phyloP scores from a whole-genome alignment of 2,888 invertebrate species.

The Pediacus dermestoides region DNA sequence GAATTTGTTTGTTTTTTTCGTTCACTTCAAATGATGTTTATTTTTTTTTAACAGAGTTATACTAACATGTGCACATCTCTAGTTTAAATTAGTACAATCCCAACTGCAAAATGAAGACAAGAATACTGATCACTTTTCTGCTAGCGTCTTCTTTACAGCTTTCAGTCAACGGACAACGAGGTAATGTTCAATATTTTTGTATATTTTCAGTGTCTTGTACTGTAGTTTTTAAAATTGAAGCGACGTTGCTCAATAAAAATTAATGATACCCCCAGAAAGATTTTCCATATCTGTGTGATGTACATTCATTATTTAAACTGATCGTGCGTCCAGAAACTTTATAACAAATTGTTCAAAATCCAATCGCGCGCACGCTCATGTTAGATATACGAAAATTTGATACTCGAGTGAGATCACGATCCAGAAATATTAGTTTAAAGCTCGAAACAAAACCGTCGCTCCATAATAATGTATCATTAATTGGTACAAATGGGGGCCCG shows the following conservation, averaged over 20 bases:
- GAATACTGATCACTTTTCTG: conserved; percentile 6
- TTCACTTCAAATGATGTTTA: conserved; percentile 22
- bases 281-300: too few relatives aligned
- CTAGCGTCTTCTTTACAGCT: conserved; percentile 11
- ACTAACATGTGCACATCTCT: conserved; percentile 30
- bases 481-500: conserved; percentile 25
- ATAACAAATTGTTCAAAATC: too few relatives aligned
- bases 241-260: too few relatives aligned
- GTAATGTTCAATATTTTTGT: too few relatives aligned
- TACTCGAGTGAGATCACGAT: too few relatives aligned
- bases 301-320: too few relatives aligned
- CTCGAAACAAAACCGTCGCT: conserved; percentile 25
- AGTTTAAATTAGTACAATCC: conserved; percentile 19
- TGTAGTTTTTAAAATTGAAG: too few relatives aligned
- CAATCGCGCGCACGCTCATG: too few relatives aligned
- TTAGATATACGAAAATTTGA: too few relatives aligned
- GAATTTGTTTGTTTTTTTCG: conserved; percentile 10
- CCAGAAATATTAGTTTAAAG: conserved; percentile 20
- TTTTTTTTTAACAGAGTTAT: conserved; percentile 31
- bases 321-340: too few relatives aligned
- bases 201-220: too few relatives aligned
- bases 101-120: conserved; percentile 17
- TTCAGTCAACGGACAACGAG: conserved; percentile 12
- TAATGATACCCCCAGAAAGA: too few relatives aligned
- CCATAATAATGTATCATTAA: conserved; percentile 32